Conservation (phyloP, 2,888 invertebrate species). For the Pheosia gnoma region DNA sequence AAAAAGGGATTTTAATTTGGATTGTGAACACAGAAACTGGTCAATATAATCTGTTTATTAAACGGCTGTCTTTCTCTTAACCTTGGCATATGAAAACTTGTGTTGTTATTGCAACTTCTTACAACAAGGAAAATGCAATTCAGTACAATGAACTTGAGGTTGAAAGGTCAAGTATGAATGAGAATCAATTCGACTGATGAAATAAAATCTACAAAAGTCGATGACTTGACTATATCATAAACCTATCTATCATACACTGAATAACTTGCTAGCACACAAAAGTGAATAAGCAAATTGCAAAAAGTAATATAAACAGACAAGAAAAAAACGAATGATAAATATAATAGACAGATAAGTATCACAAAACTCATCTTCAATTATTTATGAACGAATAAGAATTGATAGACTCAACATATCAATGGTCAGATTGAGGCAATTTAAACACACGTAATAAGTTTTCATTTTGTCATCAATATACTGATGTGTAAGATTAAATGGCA, state of each 20-base stretch:
- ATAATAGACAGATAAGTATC: not conserved
- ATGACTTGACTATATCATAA: not conserved
- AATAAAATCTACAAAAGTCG: not conserved
- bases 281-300: not conserved
- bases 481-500: not conserved
- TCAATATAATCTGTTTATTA: not conserved
- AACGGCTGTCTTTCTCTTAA: not conserved
- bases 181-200: not conserved
- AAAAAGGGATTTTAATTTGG: not conserved
- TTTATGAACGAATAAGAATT: not conserved
- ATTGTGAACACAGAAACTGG: not conserved
- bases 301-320: not conserved
- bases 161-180: not conserved
- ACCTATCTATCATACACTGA: too few relatives aligned
- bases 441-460: not conserved
- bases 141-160: not conserved
- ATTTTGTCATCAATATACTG: not conserved
- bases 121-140: not conserved
- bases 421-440: not conserved
- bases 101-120: not conserved
- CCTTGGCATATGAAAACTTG: not conserved
- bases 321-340: not conserved
- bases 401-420: not conserved
- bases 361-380: not conserved
- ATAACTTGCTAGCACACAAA: not conserved